phyloP scores from a whole-genome alignment of 35 echinoderm and acorn worm species.

The Holothuria glaberrima region DNA sequence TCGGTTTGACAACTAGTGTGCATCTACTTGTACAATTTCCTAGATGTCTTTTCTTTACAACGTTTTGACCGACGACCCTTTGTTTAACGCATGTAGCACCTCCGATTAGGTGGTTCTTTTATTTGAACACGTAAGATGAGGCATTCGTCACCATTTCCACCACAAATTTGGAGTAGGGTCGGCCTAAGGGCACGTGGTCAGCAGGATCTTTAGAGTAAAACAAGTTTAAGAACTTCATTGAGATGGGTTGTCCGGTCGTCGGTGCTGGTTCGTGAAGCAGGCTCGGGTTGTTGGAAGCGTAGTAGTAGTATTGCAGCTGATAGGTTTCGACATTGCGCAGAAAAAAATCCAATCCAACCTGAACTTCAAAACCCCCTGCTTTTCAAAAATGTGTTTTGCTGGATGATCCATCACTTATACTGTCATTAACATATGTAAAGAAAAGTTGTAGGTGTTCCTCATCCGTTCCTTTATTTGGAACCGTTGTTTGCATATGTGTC shows the following conservation, averaged over 20 bases:
- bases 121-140: slow-evolving; percentile 11
- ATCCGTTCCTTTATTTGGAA: slow-evolving; percentile 16
- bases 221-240: neutral
- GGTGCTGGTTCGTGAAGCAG: slow-evolving; percentile 12
- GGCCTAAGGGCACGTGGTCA: neutral
- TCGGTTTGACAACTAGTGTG: neutral
- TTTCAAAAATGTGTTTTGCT: slow-evolving; percentile 22
- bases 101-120: slow-evolving; percentile 23
- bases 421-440: neutral
- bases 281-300: neutral
- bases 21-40: neutral
- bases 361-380: slow-evolving; percentile 43
- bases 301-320: neutral
- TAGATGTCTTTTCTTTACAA: neutral
- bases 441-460: slow-evolving; percentile 56
- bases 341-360: slow-evolving; percentile 10
- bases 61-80: neutral
- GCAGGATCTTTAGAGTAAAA: neutral
- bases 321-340: too few species aligned
- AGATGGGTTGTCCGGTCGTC: neutral
- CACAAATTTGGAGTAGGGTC: neutral
- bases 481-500: neutral
- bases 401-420: neutral
- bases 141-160: neutral
- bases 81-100: slow-evolving; percentile 1